Conservation (phyloP, 2,888 invertebrate genomes). For the Phyllotreta cruciferae region DNA sequence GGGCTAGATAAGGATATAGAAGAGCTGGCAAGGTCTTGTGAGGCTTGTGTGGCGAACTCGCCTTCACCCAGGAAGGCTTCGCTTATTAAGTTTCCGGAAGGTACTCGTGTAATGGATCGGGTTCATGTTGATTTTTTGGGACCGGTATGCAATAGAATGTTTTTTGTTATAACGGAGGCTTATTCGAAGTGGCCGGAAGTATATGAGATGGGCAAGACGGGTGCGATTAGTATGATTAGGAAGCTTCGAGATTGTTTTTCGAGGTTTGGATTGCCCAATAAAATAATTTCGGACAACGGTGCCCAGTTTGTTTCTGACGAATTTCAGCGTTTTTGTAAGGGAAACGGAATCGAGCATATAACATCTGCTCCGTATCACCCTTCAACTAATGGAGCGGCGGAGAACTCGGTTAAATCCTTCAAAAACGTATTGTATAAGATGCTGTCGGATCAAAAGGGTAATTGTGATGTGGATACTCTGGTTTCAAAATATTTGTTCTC, state of each 20-base stretch:
- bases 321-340: slow-evolving; percentile 41
- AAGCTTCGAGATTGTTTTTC: slow-evolving; percentile 42
- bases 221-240: slow-evolving; percentile 22
- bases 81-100: slow-evolving; percentile 41
- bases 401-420: slow-evolving; percentile 35
- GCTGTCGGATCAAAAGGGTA: slow-evolving; percentile 11
- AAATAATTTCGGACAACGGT: slow-evolving; percentile 45
- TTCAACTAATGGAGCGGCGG: slow-evolving; percentile 30
- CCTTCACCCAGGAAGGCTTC: slow-evolving; percentile 45
- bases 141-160: slow-evolving; percentile 26
- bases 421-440: slow-evolving; percentile 28
- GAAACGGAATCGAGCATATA: slow-evolving; percentile 41
- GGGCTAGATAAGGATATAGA: slow-evolving; percentile 47
- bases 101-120: slow-evolving; percentile 51
- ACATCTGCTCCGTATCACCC: slow-evolving; percentile 39
- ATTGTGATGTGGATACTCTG: slow-evolving; percentile 15
- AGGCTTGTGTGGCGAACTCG: slow-evolving; percentile 43
- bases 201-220: slow-evolving; percentile 36
- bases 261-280: slow-evolving; percentile 43
- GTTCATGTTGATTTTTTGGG: slow-evolving; percentile 59
- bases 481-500: slow-evolving; percentile 29
- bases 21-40: slow-evolving; percentile 41
- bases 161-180: slow-evolving; percentile 53
- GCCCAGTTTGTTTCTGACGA: slow-evolving; percentile 41
- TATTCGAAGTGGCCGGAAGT: slow-evolving; percentile 59